Base-by-base conservation (phyloP, 2,888 invertebrate species). In the Drosophila borealis region DNA sequence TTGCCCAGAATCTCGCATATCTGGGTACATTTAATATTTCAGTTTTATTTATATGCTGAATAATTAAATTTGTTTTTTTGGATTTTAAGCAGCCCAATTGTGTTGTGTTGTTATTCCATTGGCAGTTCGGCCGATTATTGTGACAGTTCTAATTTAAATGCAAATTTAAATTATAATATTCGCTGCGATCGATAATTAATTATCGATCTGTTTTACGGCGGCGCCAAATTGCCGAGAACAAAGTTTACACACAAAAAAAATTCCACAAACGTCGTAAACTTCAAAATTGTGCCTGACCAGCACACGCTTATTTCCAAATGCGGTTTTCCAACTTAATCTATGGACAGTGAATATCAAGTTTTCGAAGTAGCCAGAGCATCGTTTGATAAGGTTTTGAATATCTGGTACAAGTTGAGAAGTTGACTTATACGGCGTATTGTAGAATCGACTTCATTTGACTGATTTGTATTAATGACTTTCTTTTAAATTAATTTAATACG, bases 141-240 rank as follows among this genome's bases (percentile, higher is more conserved):
- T 69, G 75, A 70, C 80, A 78, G 89, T 69, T 85, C 88, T 81
- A 84, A 85, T 89, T 81, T 81, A 89, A 80, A 85, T 85, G 85
- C 75, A 84, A 89, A 85, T 85, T 53, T 44, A 39, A 62, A 78
- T 68, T 81, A 72, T 68, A 69, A 77, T 74, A 79, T 79, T 81
- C 70, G 79, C 66, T 75, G 59, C 75, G 78, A 59, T 71, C 62
- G 63, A 75, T 73, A 84, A 89, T 87, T 89, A 77, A 87, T 84
- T 88, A 69, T 79, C 45, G 50, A 61, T 59, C 41, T 50, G 56
- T 29, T 59, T 54, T 59, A 57, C 17, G 45, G 36, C 63, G 89
- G 79, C 84, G 77, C 74, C 87, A 76, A 74, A 50, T 56, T 73
- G 74, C 49, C 66, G 46, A 70, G 45, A 67, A 67, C 65, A 68